Evolutionary conservation across 2,113 vertebrate species (phyloP), one percentile per base, ranked within the genome.

Genomic region (Pyxicephalus adspersus): DNA sequence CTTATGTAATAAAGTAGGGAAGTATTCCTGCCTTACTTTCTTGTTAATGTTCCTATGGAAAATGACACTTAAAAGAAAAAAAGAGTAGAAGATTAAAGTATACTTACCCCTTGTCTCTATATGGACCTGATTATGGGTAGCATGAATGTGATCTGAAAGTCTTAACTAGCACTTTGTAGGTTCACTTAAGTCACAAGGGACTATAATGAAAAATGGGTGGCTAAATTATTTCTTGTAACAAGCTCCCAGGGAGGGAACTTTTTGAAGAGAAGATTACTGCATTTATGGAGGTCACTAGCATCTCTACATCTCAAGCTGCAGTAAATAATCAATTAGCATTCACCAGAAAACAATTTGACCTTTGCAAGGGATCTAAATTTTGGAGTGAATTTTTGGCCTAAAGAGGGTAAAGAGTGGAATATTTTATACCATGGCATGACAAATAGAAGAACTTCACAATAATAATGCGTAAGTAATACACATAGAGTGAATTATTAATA

Each of bases 1-100:
- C 67, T 86, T 86, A 83, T 89, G 72, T 87, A 86, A 77, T 91
- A 90, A 89, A 85, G 88, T 84, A 81, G 83, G 3, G 79, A 77
- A 87, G 78, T 73, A 76, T 72, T 70, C 80, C 83, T 50, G 82
- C 82, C 77, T 83, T 80, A 85, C 85, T 81, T 83, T 82, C 64
- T 83, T 86, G 81, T 85, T 85, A 86, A 31, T 83, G 28, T 75
- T 74, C 84, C 86, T 86, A 76, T 77, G 85, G 76, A 87, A 88
- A 75, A 75, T 82, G 70, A 82, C 70, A 82, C 77, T 68, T 58
- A 22, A 75, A 75, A 75, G 63, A 66, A 82, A 75, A 75, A 81
- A 66, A 34, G 11, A 74, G 25, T 26, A 66, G 17, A 57, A 57
- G 80, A 82, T 75, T 82, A 82, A 75, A 75, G 61, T 58, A 23